Percentiles rank a stretch among this genome's conserved stretches.
phyloP scores from a whole-genome alignment of 1,140 invertebrate genomes.

The Lamellibrachia luymesi region DNA sequence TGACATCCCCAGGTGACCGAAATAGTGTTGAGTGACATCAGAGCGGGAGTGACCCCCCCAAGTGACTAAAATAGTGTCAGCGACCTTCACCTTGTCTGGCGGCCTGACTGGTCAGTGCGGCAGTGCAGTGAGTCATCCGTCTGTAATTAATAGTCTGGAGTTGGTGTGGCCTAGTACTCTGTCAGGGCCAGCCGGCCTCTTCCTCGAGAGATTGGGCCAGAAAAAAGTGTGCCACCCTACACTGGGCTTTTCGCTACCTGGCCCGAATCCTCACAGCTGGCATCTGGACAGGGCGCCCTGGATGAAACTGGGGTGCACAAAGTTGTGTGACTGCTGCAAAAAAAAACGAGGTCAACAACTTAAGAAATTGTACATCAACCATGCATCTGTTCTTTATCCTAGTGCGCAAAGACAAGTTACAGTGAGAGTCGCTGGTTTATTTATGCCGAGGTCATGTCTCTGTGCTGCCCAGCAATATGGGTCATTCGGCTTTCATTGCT shows the following conservation, averaged over 20 bases:
- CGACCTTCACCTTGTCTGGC: background rate
- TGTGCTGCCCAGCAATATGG: background rate
- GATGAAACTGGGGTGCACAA: background rate
- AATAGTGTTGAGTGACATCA: too few species aligned
- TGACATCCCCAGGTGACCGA: too few species aligned
- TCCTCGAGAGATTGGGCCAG: background rate
- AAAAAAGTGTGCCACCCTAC: background rate
- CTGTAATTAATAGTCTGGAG: background rate
- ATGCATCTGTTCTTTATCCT: background rate
- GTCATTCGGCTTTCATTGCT: background rate
- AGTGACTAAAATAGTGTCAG: background rate
- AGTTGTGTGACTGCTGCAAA: background rate
- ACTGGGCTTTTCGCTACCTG: background rate
- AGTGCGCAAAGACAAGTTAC: background rate
- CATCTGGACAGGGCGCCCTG: background rate
- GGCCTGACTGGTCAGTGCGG: background rate
- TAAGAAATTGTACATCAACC: background rate
- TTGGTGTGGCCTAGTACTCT: background rate
- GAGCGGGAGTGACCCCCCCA: background rate
- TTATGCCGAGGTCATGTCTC: background rate
- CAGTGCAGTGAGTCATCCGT: background rate
- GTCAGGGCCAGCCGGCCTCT: background rate
- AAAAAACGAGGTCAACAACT: background rate
- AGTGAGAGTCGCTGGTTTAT: background rate
- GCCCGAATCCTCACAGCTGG: background rate